Evolutionary conservation across 1,140 invertebrate species (phyloP).

Genomic region (Drosophila carrolli): DNA sequence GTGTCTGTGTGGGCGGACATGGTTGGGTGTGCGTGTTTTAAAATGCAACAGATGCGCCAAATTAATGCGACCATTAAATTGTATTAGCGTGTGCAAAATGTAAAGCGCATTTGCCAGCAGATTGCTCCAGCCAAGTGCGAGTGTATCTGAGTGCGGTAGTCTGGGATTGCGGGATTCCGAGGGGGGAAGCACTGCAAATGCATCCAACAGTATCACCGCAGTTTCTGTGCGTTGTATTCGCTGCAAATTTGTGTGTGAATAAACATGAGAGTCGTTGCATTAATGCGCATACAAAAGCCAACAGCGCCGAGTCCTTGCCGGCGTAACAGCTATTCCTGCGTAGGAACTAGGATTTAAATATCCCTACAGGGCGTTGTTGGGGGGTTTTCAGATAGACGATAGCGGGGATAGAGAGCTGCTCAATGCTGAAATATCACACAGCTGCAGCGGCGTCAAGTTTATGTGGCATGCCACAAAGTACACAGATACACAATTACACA

Average conservation of each 20-base stretch:
- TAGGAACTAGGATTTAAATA: conserved; percentile 71
- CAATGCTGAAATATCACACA: conserved; percentile 73
- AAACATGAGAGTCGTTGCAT: conserved; percentile 82
- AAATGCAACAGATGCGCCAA: conserved; percentile 83
- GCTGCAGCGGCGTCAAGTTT: conserved; percentile 63
- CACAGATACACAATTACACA: conserved; percentile 22
- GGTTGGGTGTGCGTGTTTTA: conserved; percentile 63
- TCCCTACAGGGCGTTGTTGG: conserved; percentile 8
- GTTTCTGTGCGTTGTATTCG: conserved; percentile 72
- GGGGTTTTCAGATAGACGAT: background rate
- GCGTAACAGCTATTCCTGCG: conserved; percentile 14
- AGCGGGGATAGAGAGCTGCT: conserved; percentile 40
- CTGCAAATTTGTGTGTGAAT: conserved; percentile 81
- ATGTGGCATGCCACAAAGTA: conserved; percentile 76
- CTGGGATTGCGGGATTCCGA: background rate
- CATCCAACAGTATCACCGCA: conserved; percentile 48
- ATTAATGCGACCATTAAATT: conserved; percentile 83
- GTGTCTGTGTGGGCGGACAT: conserved; percentile 9
- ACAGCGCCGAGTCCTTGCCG: conserved; percentile 37
- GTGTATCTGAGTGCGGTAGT: conserved; percentile 10
- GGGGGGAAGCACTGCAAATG: conserved; percentile 32
- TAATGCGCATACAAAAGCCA: conserved; percentile 81
- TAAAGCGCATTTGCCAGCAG: conserved; percentile 75
- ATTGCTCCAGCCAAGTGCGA: conserved; percentile 51
- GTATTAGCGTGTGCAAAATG: conserved; percentile 81